A percentile compares a stretch with the other conserved stretches of the same genome.
Conservation (phyloP, 2,888 invertebrate genomes). For the Myopa testacea region DNA sequence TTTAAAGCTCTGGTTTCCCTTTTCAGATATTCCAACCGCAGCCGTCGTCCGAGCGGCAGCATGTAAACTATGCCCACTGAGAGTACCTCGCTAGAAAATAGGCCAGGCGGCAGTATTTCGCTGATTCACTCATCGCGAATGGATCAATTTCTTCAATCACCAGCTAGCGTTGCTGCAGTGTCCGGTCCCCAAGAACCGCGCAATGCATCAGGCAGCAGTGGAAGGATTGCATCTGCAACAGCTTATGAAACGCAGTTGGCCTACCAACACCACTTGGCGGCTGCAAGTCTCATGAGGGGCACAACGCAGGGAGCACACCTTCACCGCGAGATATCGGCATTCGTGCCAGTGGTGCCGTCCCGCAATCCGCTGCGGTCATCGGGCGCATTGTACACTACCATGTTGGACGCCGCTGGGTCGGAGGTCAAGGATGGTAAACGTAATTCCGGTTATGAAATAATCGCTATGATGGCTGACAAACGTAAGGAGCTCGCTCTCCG, state of each 20-base stretch:
- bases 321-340: slow-evolving; percentile 85
- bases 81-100: slow-evolving; percentile 55
- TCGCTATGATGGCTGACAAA: slow-evolving; percentile 92
- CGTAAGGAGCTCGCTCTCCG: slow-evolving; percentile 83
- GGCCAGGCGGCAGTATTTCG: slow-evolving; percentile 58
- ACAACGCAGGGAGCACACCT: slow-evolving; percentile 60
- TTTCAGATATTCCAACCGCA: background rate
- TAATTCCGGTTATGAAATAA: slow-evolving; percentile 80
- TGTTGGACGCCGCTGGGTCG: slow-evolving; percentile 70
- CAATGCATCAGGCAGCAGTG: slow-evolving; percentile 69
- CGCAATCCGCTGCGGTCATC: slow-evolving; percentile 75
- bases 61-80: slow-evolving; percentile 62
- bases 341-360: slow-evolving; percentile 90
- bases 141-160: slow-evolving; percentile 74
- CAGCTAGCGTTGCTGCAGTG: slow-evolving; percentile 64
- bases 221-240: slow-evolving; percentile 60
- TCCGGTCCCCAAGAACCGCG: slow-evolving; percentile 50
- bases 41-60: slow-evolving; percentile 7
- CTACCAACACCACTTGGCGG: slow-evolving; percentile 76
- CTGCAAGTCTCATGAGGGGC: slow-evolving; percentile 64
- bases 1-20: background rate
- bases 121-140: slow-evolving; percentile 70
- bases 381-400: slow-evolving; percentile 75
- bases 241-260: slow-evolving; percentile 75
- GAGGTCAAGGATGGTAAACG: slow-evolving; percentile 70